Evolutionary conservation across 2,888 invertebrate genomes (phyloP), one percentile per base, ranked within the genome.

Genomic region (Synanthedon myopaeformis): DNA sequence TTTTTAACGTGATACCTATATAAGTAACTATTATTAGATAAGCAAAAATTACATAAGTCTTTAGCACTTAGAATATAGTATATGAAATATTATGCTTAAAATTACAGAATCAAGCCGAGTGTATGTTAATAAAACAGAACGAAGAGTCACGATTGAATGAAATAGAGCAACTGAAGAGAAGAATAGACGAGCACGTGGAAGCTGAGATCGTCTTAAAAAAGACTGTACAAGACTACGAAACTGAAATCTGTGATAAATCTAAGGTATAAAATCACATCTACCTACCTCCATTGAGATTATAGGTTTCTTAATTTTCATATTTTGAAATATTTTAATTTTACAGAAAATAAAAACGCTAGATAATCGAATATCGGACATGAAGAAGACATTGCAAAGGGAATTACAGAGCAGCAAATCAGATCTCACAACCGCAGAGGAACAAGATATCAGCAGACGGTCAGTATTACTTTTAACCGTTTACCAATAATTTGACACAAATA

Each of bases 381-480:
- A 96, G 76, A 97, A 97, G 77, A 96, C 96, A 0, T 85, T 97
- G 53, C 96, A 97, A 71, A 90, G 94, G 59, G 97, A 97, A 79
- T 83, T 97, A 54, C 91, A 91, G 64, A 91, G 89, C 64, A 91
- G 88, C 63, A 91, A 90, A 61, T 82, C 88, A 3, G 90, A 90
- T 59, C 81, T 89, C 50, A 73, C 89, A 0, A 90, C 91, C 2
- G 91, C 91, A 0, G 87, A 87, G 55, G 88, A 86, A 66, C 91
- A 92, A 53, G 90, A 92, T 61, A 89, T 92, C 53, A 90, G 89
- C 58, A 91, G 92, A 59, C 89, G 91, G 82, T 84, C 54, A 57
- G 59, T 56, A 45, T 13, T n/a, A 35, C 10, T 35, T 10, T 35
- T 10, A 35, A 8, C 35, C 35, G 10, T 35, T 35, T 35, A 10